Base-by-base conservation (phyloP, 2,888 invertebrate genomes). In the Stenurella melanura region DNA sequence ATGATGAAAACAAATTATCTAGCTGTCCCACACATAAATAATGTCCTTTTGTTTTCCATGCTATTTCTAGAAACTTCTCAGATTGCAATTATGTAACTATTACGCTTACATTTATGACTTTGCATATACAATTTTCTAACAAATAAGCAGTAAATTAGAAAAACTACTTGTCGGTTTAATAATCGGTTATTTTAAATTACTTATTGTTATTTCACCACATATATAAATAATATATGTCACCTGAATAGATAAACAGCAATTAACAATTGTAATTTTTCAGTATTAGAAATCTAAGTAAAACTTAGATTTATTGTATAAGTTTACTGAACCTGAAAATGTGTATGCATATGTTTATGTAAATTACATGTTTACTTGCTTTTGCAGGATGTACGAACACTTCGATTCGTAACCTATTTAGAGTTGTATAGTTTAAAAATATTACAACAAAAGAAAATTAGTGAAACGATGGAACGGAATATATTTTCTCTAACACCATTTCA, bases 1-100 rank as follows among this genome's bases (percentile, higher is more conserved):
- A 50, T 64, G 58, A 64, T 73, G 63, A 64, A 71, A 73, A 73
- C 64, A 70, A 70, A 70, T 70, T 70, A 70, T 70, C 70, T 26
- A 42, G 60, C 70, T 70, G 70, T 70, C 70, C 58, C 34, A 30
- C 18, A 19, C 58, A n/a, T 70, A 70, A 70, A 70, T 70, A 42
- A 70, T 70, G 70, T 70, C 60, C 70, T 60, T 60, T 70, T 70
- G 70, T 70, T 18, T 70, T 58, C 60, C 21, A 34, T 60, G 30
- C 18, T 70, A 50, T 70, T 70, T 50, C 60, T 70, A 60, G 30
- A 70, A 70, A 70, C 60, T 64, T 64, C 38, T 64, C 64, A 42
- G 38, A 64, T 70, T 70, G 70, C 70, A 60, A 60, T 70, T 70
- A 70, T 70, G 70, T 60, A 70, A 70, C 60, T 70, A 60, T 60